A percentile compares a stretch with the other conserved stretches of the same genome.
phyloP scores from a whole-genome alignment of 2,888 invertebrate species.

The Criorhina ranunculi region DNA sequence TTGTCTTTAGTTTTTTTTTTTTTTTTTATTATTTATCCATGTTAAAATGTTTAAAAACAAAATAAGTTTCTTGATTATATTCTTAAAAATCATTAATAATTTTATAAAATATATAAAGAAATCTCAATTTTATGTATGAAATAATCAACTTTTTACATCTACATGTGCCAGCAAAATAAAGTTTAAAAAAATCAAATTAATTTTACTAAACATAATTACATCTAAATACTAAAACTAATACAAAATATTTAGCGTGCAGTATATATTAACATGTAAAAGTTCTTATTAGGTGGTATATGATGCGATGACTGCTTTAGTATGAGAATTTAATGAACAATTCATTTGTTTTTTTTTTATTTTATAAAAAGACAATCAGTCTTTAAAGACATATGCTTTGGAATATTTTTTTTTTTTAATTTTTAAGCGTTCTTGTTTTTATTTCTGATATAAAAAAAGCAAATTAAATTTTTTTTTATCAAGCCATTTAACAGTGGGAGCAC shows the following conservation, averaged over 20 bases:
- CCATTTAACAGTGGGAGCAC: too few relatives aligned
- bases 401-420: not conserved
- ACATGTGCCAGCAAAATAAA: conserved; percentile 36
- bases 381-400: conserved; percentile 18
- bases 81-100: conserved; percentile 39
- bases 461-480: too few relatives aligned
- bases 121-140: conserved; percentile 22
- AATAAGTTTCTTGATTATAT: conserved; percentile 32
- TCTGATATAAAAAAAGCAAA: too few relatives aligned
- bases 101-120: conserved; percentile 34
- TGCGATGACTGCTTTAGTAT: conserved; percentile 19
- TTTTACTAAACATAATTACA: conserved; percentile 23
- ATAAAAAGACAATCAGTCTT: conserved; percentile 43
- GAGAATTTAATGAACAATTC: not conserved
- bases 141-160: conserved; percentile 15
- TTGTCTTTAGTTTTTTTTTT: too few relatives aligned
- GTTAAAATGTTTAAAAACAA: conserved; percentile 43
- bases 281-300: conserved; percentile 47
- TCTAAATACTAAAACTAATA: conserved; percentile 24
- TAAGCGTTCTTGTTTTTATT: too few relatives aligned
- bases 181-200: conserved; percentile 6
- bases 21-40: conserved; percentile 29
- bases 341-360: too few relatives aligned
- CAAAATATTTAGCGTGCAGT: conserved; percentile 78
- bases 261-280: conserved; percentile 33